Evolutionary conservation across 2,888 invertebrate genomes (phyloP).

Genomic region (Cerastis leucographa): DNA sequence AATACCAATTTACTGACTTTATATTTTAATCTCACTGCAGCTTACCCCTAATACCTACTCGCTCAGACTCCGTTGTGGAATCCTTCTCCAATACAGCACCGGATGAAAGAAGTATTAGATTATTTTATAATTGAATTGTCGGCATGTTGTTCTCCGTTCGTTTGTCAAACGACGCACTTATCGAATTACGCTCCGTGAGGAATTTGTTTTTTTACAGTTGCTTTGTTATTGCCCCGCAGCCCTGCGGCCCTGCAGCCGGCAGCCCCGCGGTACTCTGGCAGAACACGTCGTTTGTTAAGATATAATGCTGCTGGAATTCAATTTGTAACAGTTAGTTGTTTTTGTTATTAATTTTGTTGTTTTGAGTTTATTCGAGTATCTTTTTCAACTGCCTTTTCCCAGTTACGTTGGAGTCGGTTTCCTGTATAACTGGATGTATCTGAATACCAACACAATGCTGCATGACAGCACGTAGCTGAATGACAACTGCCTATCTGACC

Average conservation of each 20-base stretch:
- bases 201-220: constrained; percentile 54
- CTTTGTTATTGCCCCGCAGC: constrained; percentile 24
- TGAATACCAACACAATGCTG: neutral
- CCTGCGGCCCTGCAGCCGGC: neutral
- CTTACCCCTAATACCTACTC: constrained; percentile 8
- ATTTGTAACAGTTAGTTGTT: constrained; percentile 31
- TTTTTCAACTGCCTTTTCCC: neutral
- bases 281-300: constrained; percentile 43
- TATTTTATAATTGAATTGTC: constrained; percentile 71
- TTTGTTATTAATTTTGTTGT: constrained; percentile 12
- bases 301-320: constrained; percentile 45
- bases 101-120: constrained; percentile 68
- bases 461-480: too few relatives aligned
- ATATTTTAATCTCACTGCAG: constrained; percentile 26
- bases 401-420: neutral
- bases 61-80: constrained; percentile 10
- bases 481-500: neutral
- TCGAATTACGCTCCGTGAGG: constrained; percentile 60
- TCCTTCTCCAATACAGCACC: constrained; percentile 46
- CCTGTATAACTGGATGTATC: neutral
- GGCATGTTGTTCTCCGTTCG: constrained; percentile 62
- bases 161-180: constrained; percentile 64
- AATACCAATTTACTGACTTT: neutral
- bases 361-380: neutral
- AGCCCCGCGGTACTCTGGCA: neutral